Percentiles rank a stretch among this genome's conserved stretches.
These are phyloP conservation scores for Porites evermanni DNA, from an alignment of 92 coral and sea anemone genomes.

Conservation along the genomic window DNA sequence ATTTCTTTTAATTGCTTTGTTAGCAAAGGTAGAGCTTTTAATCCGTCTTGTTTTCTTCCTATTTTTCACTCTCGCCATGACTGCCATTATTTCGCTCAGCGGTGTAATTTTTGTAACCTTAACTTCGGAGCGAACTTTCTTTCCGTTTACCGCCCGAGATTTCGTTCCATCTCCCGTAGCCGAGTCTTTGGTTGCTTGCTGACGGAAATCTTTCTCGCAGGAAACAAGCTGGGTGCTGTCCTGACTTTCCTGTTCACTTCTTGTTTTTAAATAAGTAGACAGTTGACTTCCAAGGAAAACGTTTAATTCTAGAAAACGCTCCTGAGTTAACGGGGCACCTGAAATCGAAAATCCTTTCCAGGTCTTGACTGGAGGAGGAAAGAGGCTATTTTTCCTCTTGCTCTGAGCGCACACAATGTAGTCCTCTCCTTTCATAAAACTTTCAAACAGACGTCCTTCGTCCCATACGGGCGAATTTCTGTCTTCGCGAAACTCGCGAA, in stretches of 20 bases:
- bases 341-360: too few species aligned
- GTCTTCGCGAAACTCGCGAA: neutral
- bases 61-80: neutral
- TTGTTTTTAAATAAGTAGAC: neutral
- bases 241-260: neutral
- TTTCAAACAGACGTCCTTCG: neutral
- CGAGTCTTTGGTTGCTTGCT: neutral
- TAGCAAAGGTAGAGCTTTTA: neutral
- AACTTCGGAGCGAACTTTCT: neutral
- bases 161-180: neutral
- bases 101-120: neutral
- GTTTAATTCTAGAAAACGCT: neutral
- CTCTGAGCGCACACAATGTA: neutral
- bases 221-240: neutral
- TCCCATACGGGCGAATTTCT: neutral
- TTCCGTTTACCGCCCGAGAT: neutral
- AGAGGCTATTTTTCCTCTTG: neutral
- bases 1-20: neutral
- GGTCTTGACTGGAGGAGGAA: neutral
- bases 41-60: neutral
- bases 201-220: neutral
- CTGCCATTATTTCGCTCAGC: neutral
- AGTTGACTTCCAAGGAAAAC: neutral
- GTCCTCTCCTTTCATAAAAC: constrained; percentile 25
- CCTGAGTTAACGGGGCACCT: neutral